phyloP scores from a whole-genome alignment of 2,797 vertebrate species.

The Sebastes minor region DNA sequence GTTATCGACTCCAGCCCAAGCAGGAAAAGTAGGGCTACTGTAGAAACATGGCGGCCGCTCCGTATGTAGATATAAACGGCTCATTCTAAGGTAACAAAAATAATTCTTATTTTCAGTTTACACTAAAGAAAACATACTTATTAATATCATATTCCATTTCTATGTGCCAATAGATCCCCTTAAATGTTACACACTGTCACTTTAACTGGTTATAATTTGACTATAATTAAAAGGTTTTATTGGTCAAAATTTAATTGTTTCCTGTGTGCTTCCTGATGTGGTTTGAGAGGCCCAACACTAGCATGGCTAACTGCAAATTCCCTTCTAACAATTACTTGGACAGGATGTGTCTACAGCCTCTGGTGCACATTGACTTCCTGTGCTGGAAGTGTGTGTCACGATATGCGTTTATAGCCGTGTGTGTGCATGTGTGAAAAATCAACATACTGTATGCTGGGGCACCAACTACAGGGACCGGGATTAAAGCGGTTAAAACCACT shows the following conservation, averaged over 20 bases:
- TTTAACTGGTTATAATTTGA: constrained; percentile 28
- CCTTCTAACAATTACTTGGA: constrained; percentile 10
- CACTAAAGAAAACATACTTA: too few relatives aligned
- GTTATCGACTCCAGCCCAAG: too few relatives aligned
- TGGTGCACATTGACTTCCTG: neutral
- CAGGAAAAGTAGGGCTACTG: too few relatives aligned
- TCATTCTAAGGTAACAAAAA: too few relatives aligned
- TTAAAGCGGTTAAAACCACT: constrained; percentile 2
- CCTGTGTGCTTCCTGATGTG: constrained; percentile 24
- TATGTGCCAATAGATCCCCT: neutral
- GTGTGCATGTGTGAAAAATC: constrained; percentile 2
- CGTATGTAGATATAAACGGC: too few relatives aligned
- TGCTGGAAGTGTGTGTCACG: neutral
- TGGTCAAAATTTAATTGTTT: constrained; percentile 23
- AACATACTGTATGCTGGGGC: neutral
- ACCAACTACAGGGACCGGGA: neutral
- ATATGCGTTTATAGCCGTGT: neutral
- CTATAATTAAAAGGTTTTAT: constrained; percentile 26
- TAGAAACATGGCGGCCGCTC: too few relatives aligned
- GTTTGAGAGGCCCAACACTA: constrained; percentile 20
- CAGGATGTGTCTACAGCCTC: neutral
- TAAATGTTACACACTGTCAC: neutral
- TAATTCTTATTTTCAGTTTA: too few relatives aligned
- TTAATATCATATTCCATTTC: too few relatives aligned
- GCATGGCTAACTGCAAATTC: neutral